phyloP scores from a whole-genome alignment of 92 coral and sea anemone species.

The Paramuricea clavata region DNA sequence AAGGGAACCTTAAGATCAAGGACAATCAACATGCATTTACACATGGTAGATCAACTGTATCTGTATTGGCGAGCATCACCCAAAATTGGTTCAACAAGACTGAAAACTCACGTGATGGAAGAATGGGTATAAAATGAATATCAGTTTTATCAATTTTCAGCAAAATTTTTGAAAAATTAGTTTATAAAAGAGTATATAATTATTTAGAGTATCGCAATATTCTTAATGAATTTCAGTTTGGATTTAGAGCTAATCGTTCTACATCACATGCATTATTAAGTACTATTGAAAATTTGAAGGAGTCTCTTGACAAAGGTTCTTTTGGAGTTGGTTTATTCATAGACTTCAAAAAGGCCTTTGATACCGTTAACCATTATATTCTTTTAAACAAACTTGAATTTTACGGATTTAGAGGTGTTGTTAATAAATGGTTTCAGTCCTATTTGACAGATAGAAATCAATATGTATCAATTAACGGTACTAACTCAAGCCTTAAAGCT shows the following conservation, averaged over 20 bases:
- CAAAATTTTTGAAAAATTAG: too few relatives aligned
- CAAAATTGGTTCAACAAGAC: too few relatives aligned
- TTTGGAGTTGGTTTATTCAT: not conserved
- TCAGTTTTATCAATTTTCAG: too few relatives aligned
- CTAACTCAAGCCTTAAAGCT: not conserved
- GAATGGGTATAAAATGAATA: too few relatives aligned
- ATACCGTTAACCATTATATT: not conserved
- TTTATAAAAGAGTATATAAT: too few relatives aligned
- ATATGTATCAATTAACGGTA: not conserved
- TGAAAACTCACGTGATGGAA: too few relatives aligned
- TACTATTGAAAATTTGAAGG: not conserved
- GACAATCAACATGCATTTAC: too few relatives aligned
- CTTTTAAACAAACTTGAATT: not conserved
- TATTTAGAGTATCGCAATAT: too few relatives aligned
- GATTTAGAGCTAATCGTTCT: slow-evolving; percentile 1
- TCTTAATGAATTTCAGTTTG: not conserved
- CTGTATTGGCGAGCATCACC: too few relatives aligned
- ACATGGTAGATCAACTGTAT: too few relatives aligned
- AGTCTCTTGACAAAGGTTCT: not conserved
- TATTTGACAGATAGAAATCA: not conserved
- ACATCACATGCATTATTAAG: not conserved
- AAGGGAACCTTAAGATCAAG: too few relatives aligned
- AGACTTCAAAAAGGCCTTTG: not conserved
- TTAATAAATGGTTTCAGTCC: not conserved
- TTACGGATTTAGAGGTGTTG: slow-evolving; percentile 1